phyloP scores from a whole-genome alignment of 2,797 vertebrate species.

The Galagoides demidoff region DNA sequence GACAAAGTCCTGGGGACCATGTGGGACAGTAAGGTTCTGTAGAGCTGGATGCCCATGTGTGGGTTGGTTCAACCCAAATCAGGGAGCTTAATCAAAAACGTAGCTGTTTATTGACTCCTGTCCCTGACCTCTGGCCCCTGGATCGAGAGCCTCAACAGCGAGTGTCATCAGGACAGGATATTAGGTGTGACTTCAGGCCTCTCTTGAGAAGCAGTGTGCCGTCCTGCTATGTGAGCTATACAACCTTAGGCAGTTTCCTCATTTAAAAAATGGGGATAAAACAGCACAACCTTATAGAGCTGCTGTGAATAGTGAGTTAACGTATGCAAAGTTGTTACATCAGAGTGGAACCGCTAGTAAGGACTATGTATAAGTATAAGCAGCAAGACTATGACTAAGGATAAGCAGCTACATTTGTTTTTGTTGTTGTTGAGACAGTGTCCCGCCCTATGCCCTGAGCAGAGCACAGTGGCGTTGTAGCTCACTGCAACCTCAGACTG shows the following conservation, averaged over 20 bases:
- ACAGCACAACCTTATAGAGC: neutral
- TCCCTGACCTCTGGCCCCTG: neutral
- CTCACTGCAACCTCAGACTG: no score
- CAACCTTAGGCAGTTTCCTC: neutral
- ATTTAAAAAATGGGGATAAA: neutral
- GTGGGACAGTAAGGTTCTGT: neutral
- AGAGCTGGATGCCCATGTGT: neutral
- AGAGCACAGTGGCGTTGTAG: no score
- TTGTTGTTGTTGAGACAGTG: no score
- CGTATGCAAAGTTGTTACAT: neutral
- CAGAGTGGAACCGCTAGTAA: neutral
- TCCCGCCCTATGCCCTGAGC: no score
- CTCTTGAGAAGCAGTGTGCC: neutral
- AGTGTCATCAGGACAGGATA: neutral
- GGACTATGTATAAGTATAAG: neutral
- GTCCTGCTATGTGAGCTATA: neutral
- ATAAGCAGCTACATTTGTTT: neutral
- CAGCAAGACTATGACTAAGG: neutral
- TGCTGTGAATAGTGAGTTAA: neutral
- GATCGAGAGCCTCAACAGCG: no score
- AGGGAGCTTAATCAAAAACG: neutral
- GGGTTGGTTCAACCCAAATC: neutral
- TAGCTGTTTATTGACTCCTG: neutral
- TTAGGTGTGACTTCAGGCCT: no score
- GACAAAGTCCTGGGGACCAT: neutral